Conservation (phyloP, 2,113 vertebrate species). For the Gavia stellata region DNA sequence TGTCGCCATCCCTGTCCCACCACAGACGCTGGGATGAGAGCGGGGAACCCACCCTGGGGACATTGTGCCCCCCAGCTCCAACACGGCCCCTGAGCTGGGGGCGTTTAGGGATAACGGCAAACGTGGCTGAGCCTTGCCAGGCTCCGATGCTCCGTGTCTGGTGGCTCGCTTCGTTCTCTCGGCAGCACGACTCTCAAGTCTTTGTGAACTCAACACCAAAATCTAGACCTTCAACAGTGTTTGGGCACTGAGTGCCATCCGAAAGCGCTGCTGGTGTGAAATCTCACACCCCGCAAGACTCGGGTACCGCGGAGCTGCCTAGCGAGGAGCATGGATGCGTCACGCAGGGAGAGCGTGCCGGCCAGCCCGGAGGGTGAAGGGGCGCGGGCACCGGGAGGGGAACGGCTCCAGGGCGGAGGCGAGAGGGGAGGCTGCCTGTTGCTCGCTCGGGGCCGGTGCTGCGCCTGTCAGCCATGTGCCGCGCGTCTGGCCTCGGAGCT, state of each 20-base stretch:
- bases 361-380: neutral
- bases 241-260: accelerated
- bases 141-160: accelerated
- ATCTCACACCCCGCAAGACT: accelerated
- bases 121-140: neutral
- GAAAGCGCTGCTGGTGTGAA: neutral
- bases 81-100: neutral
- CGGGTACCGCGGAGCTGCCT: neutral
- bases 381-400: neutral
- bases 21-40: neutral
- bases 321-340: accelerated
- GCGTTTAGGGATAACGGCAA: neutral
- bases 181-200: accelerated
- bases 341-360: accelerated
- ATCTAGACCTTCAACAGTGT: accelerated
- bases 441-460: neutral
- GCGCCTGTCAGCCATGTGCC: neutral
- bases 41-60: neutral
- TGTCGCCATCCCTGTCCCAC: neutral
- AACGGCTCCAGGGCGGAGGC: neutral
- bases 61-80: neutral
- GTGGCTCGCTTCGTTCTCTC: neutral
- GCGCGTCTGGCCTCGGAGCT: accelerated
- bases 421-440: neutral
- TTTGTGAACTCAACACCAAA: neutral